Percentiles rank a stretch among this genome's conserved stretches.
Evolutionary conservation across 2,888 invertebrate genomes (phyloP).

Genomic region (Metellina segmentata): DNA sequence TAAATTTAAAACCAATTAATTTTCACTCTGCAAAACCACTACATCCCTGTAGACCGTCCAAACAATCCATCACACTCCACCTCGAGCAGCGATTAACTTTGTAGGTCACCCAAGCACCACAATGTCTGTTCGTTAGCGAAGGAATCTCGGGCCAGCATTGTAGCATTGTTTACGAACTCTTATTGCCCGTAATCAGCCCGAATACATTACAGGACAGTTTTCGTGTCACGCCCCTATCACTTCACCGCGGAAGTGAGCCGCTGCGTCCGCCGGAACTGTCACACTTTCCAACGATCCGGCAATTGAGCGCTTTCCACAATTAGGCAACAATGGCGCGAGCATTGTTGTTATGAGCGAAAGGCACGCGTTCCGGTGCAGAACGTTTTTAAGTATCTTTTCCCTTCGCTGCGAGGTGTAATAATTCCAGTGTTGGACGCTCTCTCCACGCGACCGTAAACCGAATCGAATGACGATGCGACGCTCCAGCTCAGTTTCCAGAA

Average conservation of each 20-base stretch:
- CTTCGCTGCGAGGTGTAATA: neutral
- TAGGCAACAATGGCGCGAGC: slow-evolving; percentile 2
- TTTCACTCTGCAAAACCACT: too few species aligned
- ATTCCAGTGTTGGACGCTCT: neutral
- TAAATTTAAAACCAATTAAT: too few species aligned
- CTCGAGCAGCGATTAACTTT: slow-evolving; percentile 6
- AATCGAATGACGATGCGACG: neutral
- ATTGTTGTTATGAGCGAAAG: neutral
- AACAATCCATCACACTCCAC: neutral
- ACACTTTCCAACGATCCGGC: slow-evolving; percentile 1
- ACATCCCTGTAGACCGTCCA: neutral
- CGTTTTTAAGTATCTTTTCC: neutral
- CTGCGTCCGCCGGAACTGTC: slow-evolving; percentile 16
- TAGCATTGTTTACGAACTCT: slow-evolving; percentile 13
- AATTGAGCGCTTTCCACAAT: slow-evolving; percentile 5
- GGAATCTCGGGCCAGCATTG: slow-evolving; percentile 12
- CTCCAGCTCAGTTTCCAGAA: neutral
- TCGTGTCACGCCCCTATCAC: slow-evolving; percentile 27
- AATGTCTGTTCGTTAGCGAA: neutral
- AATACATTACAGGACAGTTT: slow-evolving; percentile 24
- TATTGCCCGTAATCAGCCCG: slow-evolving; percentile 5
- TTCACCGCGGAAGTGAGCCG: slow-evolving; percentile 9
- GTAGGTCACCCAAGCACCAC: slow-evolving; percentile 6
- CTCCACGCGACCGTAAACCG: neutral
- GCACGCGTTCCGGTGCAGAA: neutral